A percentile compares a stretch with the other conserved stretches of the same genome.
These are phyloP conservation scores for Dorcus parallelipipedus DNA, from an alignment of 2,888 invertebrate genomes.

Conservation along the genomic window DNA sequence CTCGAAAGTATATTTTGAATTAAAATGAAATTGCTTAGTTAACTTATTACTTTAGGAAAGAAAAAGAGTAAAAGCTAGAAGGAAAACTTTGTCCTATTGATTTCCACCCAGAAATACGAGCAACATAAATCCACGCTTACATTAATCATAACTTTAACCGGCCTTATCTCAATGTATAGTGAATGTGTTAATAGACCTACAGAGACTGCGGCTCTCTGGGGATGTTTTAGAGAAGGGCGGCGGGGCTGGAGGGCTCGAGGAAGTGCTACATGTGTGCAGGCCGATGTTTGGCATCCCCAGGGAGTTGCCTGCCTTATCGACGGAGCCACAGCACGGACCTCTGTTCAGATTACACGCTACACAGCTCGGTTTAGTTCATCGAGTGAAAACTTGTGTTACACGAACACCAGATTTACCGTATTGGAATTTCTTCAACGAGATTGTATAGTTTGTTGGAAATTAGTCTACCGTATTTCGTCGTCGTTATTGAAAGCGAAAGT, in stretches of 20 bases:
- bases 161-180: conserved; percentile 21
- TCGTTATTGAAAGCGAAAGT: too few relatives aligned
- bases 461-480: background rate
- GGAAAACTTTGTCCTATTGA: too few relatives aligned
- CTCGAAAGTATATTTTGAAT: too few relatives aligned
- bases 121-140: conserved; percentile 16
- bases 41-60: too few relatives aligned
- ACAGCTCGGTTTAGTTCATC: conserved; percentile 42
- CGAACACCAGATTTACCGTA: conserved; percentile 40
- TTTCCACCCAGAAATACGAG: too few relatives aligned
- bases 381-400: conserved; percentile 44
- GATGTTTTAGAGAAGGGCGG: conserved; percentile 20
- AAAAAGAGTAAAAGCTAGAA: too few relatives aligned
- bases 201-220: conserved; percentile 20
- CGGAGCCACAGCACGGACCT: conserved; percentile 42
- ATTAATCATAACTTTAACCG: conserved; percentile 36
- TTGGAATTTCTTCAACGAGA: conserved; percentile 24
- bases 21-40: too few relatives aligned
- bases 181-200: conserved; percentile 29
- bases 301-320: conserved; percentile 46
- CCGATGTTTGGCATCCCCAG: conserved; percentile 43
- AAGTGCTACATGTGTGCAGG: conserved; percentile 48
- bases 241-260: conserved; percentile 42
- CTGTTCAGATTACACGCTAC: conserved; percentile 48
- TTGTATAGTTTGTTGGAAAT: conserved; percentile 5